Evolutionary conservation across 2,888 invertebrate genomes (phyloP), one percentile per base, ranked within the genome.

Genomic region (Leucophora obtusa): DNA sequence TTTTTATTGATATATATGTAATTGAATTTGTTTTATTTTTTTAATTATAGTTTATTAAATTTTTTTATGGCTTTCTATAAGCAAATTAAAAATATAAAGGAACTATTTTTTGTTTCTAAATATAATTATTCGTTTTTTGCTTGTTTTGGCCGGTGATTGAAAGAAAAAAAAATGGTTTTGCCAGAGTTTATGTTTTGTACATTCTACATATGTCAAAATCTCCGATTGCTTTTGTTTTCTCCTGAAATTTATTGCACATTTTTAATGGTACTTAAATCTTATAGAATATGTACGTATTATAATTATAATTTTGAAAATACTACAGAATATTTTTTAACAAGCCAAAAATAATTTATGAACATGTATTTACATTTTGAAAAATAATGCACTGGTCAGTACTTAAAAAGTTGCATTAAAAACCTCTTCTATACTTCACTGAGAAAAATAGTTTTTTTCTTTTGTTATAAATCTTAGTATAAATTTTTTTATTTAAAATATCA

Each of bases 51-150:
- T 38, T 47, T 28, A 10, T 33, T 54, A 8, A 18, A 59, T 59
- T 7, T 28, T 28, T 28, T 2, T 28, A 28, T 28, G 28, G 7
- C 28, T 54, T 50, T 54, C 47, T 21, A 47, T 59, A 43, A 72
- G 24, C 15, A 28, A 28, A 51, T 70, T 69, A 65, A 18, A 47
- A 50, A 43, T 50, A n/a, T 66, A n/a, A 66, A 77, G 77, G 77
- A 72, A 78, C 71, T 78, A 33, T 56, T 63, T 62, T 62, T 28
- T 58, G 11, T 50, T 51, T 38, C 53, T 58, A 18, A 35, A 5
- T 47, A 47, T n/a, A 47, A n/a, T 47, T 47, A 11, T 11, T 38
- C 1, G 35, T 35, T 35, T 9, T 1, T 43, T n/a, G n/a, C n/a
- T n/a, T 43, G 11, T 47, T 47, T 47, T 38, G 38, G 38, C 43